Evolutionary conservation across 2,888 invertebrate species (phyloP), one percentile per base, ranked within the genome.

Genomic region (Argyresthia albistria): DNA sequence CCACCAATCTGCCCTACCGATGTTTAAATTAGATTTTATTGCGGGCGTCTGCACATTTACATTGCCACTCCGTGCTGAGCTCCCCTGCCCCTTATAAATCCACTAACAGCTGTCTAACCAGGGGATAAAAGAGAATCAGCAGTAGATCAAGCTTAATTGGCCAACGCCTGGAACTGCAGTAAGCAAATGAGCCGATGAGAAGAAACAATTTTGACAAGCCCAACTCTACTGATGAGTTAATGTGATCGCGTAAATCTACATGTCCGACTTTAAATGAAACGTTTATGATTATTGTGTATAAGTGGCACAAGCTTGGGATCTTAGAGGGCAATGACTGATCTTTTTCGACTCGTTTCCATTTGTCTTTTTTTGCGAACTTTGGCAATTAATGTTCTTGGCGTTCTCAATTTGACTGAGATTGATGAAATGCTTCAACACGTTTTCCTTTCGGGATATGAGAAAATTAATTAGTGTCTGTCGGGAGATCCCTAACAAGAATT

Each of bases 1-100:
- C 68, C 76, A 65, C 75, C 73, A 84, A 84, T 84, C 86, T 80
- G 80, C 73, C 66, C 67, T 69, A 70, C 15, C 73, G 67, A 84
- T 76, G 83, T 83, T 83, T 86, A 87, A 86, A 87, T 87, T 87
- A 84, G 86, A 87, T 86, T 86, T 87, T 86, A 86, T 84, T 84
- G 76, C 83, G 66, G 25, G 72, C 82, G 84, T 80, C 82, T 79
- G 80, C 70, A 63, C 50, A 16, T 49, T 49, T 14, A 37, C 25
- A 36, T 42, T 48, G 50, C 49, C 52, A 50, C 25, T 16, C 8
- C 14, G 37, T 1, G 14, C 15, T 37, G 49, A 15, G 37, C 49
- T 39, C 14, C 36, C 39, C 11, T n/a, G 10, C 36, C 15, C 15
- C 11, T 46, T 4, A 25, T 25, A 35, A 35, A 46, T 4, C 35